Base-by-base conservation (phyloP, 2,797 vertebrate genomes). In the Liparis tanakae region DNA sequence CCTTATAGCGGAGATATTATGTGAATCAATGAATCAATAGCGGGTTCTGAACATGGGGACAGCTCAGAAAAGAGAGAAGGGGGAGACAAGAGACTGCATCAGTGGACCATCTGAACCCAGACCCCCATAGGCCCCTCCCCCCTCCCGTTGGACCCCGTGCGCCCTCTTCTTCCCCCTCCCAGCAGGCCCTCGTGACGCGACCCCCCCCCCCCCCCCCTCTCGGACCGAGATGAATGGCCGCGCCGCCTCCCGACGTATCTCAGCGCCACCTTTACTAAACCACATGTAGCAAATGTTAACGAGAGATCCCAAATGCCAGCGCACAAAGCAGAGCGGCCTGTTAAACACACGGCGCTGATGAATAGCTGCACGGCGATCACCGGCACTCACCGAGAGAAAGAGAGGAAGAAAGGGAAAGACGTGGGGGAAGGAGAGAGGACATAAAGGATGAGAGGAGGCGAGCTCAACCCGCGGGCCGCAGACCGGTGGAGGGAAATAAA, bases 241-340 rank as follows among this genome's bases (percentile, higher is more conserved):
- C 56, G 60, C 77, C 5, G 17, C 67, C 73, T 33, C 41, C 25
- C 4, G 53, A 72, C 53, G 46, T 77, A 60, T 85, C 78, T 85
- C 80, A 77, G 79, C 81, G 72, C 58, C 87, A 89, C 82, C 81
- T 90, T 86, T 74, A 64, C 88, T 76, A 76, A 94, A 90, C 87
- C 78, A 81, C 88, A 90, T 66, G 88, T 90, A 92, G 78, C 51
- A 92, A 89, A 92, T 89, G 93, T 88, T 93, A 86, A 88, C 85
- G 91, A 93, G 86, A 89, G 84, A 0, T 46, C 87, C 87, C 84
- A 92, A 91, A 92, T 93, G 93, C 89, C 80, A 81, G 70, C 30
- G 75, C 76, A 67, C 74, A 64, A 77, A 55, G 22, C 88, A 91
- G 89, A 85, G 61, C 61, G 72, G 60, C 51, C 74, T 84, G 86